Conservation (phyloP, 2,888 invertebrate genomes). For the Nasonovia ribisnigri region DNA sequence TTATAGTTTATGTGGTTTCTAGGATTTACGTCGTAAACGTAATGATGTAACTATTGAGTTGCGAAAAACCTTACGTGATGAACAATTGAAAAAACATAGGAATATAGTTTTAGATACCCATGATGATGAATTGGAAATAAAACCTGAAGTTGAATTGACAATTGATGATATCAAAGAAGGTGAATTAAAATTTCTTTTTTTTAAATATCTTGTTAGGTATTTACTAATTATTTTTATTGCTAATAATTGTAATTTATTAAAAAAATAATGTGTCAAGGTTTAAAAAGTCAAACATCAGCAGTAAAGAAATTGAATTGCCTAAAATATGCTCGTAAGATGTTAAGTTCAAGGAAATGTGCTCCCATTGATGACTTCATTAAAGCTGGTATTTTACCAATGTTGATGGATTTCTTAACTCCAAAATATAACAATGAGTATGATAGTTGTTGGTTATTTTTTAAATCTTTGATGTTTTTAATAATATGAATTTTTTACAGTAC, state of each 20-base stretch:
- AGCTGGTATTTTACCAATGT: conserved; percentile 93
- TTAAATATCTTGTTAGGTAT: background rate
- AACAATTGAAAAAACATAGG: conserved; percentile 90
- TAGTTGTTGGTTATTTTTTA: conserved; percentile 1
- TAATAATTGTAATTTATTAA: background rate
- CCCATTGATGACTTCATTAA: conserved; percentile 97
- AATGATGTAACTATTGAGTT: conserved; percentile 91
- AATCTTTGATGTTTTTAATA: conserved; percentile 5
- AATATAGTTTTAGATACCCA: conserved; percentile 74
- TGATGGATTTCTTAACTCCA: conserved; percentile 84
- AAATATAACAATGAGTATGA: conserved; percentile 67
- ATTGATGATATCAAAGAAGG: conserved; percentile 66
- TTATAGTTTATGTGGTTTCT: conserved; percentile 32
- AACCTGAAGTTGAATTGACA: conserved; percentile 51
- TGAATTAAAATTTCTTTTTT: conserved; percentile 30
- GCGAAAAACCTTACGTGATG: conserved; percentile 93
- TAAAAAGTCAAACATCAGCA: background rate
- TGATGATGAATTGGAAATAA: conserved; percentile 46
- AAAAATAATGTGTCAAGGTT: conserved; percentile 66
- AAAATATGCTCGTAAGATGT: conserved; percentile 80
- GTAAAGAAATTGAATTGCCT: conserved; percentile 31
- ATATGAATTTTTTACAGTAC: conserved; percentile 72
- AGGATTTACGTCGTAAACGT: conserved; percentile 87
- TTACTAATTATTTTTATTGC: background rate
- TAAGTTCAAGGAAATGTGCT: conserved; percentile 95